Evolutionary conservation across 1,140 invertebrate genomes (phyloP), one percentile per base, ranked within the genome.

Genomic region (Zaprionus davidi): DNA sequence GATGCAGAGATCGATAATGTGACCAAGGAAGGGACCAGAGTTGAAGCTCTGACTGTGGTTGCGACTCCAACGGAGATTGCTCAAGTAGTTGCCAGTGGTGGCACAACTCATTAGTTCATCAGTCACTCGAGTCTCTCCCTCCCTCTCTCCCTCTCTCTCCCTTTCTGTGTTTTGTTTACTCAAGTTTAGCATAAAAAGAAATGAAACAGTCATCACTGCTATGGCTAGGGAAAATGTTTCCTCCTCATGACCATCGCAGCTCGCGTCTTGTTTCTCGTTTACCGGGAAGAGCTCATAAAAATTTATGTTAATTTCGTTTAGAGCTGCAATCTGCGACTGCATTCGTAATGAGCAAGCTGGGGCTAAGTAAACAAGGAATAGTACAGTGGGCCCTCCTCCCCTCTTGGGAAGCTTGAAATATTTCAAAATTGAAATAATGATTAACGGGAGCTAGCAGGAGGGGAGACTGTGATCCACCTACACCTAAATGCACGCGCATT

Each of bases 271-370:
- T 65, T 60, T 59, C 63, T 58, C 67, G 70, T 69, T 80, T 74
- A 73, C 53, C 70, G 62, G 51, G 75, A 80, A 78, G 68, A 76
- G 55, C 85, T 76, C 81, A 84, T 87, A 88, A 83, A 87, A 87
- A 81, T 81, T 76, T 84, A 87, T 87, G 84, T 81, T 84, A 87
- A 88, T 87, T 87, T 87, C 84, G 73, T 84, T 87, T 87, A 86
- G 83, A 83, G 76, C 70, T 76, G 78, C 85, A 80, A 71, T 79
- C 84, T 80, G 69, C 67, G 71, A 84, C 84, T 88, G 84, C 85
- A 87, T 87, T 68, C 71, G 71, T 87, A 87, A 87, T 87, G 84
- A 88, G 84, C 55, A 53, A 60, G n/a, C 49, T 58, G 55, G 24
- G 59, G 57, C 75, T 82, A 70, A 69, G 74, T 87, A 87, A 87